These are phyloP conservation scores for Salvelinus namaycush DNA, from an alignment of 2,113 vertebrate species.

Conservation along the genomic window DNA sequence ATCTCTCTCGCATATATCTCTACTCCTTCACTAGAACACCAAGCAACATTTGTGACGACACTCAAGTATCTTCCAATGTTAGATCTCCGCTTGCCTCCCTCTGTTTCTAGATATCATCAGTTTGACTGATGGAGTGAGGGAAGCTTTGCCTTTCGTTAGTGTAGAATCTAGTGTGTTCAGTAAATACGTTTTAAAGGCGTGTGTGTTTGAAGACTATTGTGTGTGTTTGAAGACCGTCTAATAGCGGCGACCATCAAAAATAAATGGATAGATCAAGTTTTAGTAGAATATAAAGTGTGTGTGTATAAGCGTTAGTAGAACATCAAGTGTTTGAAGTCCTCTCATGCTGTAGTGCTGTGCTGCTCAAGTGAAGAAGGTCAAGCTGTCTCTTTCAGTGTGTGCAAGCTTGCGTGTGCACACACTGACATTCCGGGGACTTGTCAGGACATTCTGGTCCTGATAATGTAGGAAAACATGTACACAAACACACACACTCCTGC, in stretches of 20 bases:
- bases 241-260: constrained; percentile 6
- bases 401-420: too few species aligned
- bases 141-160: constrained; percentile 31
- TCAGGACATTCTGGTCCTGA: too few species aligned
- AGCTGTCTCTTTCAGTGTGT: constrained; percentile 12
- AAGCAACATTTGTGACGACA: constrained; percentile 12
- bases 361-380: constrained; percentile 14
- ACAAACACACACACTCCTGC: not conserved
- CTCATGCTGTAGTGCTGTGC: constrained; percentile 25
- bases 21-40: not conserved
- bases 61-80: not conserved
- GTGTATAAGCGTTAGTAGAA: not conserved
- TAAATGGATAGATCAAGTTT: too few species aligned
- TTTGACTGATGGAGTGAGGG: constrained; percentile 22
- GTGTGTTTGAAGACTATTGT: too few species aligned
- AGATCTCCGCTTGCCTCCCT: not conserved
- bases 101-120: constrained; percentile 11
- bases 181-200: not conserved
- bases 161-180: constrained; percentile 3
- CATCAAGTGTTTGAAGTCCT: not conserved
- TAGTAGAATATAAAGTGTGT: too few species aligned
- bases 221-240: constrained; percentile 18
- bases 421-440: too few species aligned
- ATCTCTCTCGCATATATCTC: not conserved
- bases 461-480: too few species aligned